Conservation (phyloP, 2,888 invertebrate species). For the Drosophila neonasuta region DNA sequence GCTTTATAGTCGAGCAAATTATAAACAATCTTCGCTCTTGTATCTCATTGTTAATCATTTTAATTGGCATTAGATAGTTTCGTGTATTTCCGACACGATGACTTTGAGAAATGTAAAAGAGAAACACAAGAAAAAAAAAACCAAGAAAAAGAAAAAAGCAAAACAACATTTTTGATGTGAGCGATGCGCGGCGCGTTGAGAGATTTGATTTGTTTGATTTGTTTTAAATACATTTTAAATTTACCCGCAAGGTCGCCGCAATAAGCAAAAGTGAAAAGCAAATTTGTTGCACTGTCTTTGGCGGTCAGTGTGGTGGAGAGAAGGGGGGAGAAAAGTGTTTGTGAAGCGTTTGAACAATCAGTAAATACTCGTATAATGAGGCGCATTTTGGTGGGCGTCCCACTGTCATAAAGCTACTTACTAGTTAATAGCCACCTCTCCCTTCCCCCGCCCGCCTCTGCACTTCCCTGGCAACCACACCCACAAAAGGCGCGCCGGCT, state of each 20-base stretch:
- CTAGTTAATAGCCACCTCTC: constrained; percentile 52
- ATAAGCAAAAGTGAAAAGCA: constrained; percentile 43
- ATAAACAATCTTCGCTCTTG: constrained; percentile 5
- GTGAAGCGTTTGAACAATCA: constrained; percentile 4
- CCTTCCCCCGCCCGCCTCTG: not conserved
- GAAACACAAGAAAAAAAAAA: not conserved
- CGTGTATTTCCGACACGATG: constrained; percentile 63
- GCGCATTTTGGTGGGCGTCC: constrained; percentile 13
- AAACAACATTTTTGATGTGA: constrained; percentile 40
- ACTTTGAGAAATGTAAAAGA: constrained; percentile 57
- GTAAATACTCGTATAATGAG: constrained; percentile 33
- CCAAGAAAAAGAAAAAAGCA: not conserved
- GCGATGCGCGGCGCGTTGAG: constrained; percentile 28
- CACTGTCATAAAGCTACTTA: constrained; percentile 48
- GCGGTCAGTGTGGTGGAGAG: too few species aligned
- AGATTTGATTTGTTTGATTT: constrained; percentile 69
- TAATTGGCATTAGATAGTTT: constrained; percentile 59
- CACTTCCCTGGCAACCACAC: constrained; percentile 1
- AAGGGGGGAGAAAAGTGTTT: constrained; percentile 2
- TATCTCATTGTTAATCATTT: constrained; percentile 49
- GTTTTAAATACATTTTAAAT: constrained; percentile 56
- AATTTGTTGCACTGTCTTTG: constrained; percentile 33
- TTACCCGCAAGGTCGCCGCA: constrained; percentile 57
- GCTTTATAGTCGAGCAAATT: not conserved
- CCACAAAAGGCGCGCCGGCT: constrained; percentile 15